Percentiles rank a stretch among this genome's conserved stretches.
phyloP scores from a whole-genome alignment of 2,113 vertebrate genomes.

The Pseudopodoces humilis region DNA sequence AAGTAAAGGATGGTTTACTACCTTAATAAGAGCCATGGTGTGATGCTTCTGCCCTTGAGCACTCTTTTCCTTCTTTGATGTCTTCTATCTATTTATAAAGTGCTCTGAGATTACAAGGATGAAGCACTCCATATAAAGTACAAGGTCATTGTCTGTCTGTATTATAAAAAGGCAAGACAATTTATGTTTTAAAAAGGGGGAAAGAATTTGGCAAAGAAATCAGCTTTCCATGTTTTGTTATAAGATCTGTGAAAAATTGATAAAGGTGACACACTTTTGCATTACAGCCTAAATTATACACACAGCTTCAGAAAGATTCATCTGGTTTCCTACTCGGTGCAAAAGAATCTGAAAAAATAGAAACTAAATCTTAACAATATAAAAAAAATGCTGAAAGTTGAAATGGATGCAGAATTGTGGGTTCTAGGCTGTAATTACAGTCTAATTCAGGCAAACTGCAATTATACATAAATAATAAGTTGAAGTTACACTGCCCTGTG shows the following conservation, averaged over 20 bases:
- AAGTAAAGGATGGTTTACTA: conserved; percentile 15
- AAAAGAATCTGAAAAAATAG: not conserved
- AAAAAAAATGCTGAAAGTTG: not conserved
- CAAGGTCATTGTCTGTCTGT: not conserved
- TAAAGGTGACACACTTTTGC: not conserved
- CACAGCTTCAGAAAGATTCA: not conserved
- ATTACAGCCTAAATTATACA: not conserved
- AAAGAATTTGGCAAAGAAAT: not conserved
- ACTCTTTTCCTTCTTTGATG: conserved; percentile 41
- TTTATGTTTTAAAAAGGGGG: not conserved
- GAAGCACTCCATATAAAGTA: not conserved
- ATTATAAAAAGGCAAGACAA: not conserved
- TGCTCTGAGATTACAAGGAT: conserved; percentile 13
- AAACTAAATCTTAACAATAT: not conserved
- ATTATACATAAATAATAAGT: conserved; percentile 29
- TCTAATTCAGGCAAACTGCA: conserved; percentile 36
- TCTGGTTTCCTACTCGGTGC: not conserved
- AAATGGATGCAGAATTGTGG: not conserved
- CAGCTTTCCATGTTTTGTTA: not conserved
- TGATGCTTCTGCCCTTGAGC: conserved; percentile 35
- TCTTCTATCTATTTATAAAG: conserved; percentile 40
- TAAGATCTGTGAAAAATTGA: not conserved
- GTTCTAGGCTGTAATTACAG: conserved; percentile 33
- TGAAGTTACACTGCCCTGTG: not conserved
- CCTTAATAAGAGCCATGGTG: not conserved